These are phyloP conservation scores for Excalfactoria chinensis DNA, from an alignment of 2,113 vertebrate genomes.

Conservation along the genomic window DNA sequence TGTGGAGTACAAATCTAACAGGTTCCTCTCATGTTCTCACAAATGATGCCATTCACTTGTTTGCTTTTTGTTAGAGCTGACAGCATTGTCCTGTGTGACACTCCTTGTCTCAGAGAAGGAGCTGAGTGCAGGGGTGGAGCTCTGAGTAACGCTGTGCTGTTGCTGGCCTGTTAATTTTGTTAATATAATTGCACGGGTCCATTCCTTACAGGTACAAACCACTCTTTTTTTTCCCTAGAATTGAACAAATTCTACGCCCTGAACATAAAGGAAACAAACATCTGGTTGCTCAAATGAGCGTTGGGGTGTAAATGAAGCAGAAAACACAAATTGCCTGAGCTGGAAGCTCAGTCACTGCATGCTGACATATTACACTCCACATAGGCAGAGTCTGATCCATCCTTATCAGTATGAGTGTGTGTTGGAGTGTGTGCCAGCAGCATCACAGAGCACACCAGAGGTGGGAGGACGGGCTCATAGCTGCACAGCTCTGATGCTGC, in stretches of 20 bases:
- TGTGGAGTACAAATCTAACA: neutral
- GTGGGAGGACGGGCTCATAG: neutral
- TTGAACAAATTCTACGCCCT: neutral
- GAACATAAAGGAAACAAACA: neutral
- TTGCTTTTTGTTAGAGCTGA: neutral
- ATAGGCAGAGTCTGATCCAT: neutral
- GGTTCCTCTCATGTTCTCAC: neutral
- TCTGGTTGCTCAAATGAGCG: neutral
- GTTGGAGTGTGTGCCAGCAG: neutral
- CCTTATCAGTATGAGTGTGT: neutral
- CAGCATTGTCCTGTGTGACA: neutral
- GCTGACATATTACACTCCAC: neutral
- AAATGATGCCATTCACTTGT: neutral
- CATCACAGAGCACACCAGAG: neutral
- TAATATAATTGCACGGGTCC: neutral
- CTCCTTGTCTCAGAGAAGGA: neutral
- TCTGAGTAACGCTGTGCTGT: neutral
- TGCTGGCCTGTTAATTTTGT: neutral
- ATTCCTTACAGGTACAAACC: neutral
- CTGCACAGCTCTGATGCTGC: slow-evolving; percentile 5
- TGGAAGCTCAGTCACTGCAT: fast-evolving
- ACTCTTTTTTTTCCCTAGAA: neutral
- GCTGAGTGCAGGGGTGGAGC: neutral
- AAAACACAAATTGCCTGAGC: neutral
- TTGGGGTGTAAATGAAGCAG: neutral